A percentile compares a stretch with the other conserved stretches of the same genome.
These are phyloP conservation scores for Chromobotia macracanthus DNA, from an alignment of 2,797 vertebrate genomes.

Conservation along the genomic window DNA sequence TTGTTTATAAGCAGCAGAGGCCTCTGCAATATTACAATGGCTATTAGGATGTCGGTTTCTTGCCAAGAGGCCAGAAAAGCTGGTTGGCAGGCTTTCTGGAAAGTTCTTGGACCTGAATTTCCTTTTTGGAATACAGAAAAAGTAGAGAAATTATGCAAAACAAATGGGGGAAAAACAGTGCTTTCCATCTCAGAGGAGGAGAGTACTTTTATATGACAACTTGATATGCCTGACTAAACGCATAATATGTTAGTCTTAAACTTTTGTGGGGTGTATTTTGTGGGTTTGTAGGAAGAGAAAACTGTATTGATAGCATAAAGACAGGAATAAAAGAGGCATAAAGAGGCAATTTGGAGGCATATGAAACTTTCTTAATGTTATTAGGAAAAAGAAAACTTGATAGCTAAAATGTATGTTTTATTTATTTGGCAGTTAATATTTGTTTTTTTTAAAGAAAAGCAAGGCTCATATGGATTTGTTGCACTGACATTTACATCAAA, in stretches of 20 bases:
- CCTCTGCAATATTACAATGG: conserved; percentile 56
- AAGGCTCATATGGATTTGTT: neutral
- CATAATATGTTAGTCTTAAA: conserved; percentile 48
- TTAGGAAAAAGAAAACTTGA: too few species aligned
- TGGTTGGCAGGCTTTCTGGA: conserved; percentile 59
- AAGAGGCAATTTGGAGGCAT: too few species aligned
- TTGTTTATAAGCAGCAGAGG: conserved; percentile 50
- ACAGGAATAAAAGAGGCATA: too few species aligned
- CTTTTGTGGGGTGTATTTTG: conserved; percentile 32
- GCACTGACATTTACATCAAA: neutral
- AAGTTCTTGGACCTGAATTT: conserved; percentile 58
- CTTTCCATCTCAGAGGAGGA: conserved; percentile 44
- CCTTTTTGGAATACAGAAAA: conserved; percentile 51
- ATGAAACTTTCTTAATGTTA: too few species aligned
- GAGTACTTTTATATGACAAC: conserved; percentile 52
- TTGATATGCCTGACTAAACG: conserved; percentile 55
- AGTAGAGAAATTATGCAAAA: conserved; percentile 57
- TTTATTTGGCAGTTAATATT: neutral
- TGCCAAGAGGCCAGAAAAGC: conserved; percentile 59
- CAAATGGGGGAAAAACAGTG: conserved; percentile 51
- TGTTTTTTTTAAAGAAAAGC: neutral
- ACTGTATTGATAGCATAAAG: conserved; percentile 1
- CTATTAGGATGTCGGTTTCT: conserved; percentile 52
- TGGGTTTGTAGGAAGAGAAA: conserved; percentile 16
- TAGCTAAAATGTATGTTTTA: too few species aligned